These are phyloP conservation scores for Myopa testacea DNA, from an alignment of 2,888 invertebrate species.

Conservation along the genomic window DNA sequence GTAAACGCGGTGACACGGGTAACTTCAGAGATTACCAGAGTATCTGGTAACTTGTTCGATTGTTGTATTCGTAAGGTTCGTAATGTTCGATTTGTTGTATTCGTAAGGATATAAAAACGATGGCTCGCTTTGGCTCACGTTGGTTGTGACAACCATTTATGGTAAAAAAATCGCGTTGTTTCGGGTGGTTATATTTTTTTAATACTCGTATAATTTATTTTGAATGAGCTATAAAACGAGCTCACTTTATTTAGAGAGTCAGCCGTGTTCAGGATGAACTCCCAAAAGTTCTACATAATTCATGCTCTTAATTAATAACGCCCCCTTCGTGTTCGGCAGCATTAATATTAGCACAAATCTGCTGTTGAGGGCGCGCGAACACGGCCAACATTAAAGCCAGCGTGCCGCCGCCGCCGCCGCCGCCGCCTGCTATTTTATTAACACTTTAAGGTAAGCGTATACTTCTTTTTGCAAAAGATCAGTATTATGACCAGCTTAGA, in stretches of 20 bases:
- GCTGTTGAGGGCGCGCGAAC: constrained; percentile 47
- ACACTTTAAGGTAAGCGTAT: constrained; percentile 6
- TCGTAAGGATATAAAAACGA: not conserved
- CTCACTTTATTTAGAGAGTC: not conserved
- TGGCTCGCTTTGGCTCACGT: constrained; percentile 27
- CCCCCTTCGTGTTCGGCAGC: constrained; percentile 52
- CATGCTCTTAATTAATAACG: constrained; percentile 68
- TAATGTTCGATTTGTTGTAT: constrained; percentile 45
- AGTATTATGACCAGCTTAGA: not conserved
- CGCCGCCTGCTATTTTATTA: constrained; percentile 11
- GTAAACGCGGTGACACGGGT: constrained; percentile 3
- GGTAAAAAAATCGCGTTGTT: not conserved
- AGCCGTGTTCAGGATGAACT: constrained; percentile 39
- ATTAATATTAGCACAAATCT: constrained; percentile 47
- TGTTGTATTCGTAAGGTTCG: constrained; percentile 5
- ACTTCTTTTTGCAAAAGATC: not conserved
- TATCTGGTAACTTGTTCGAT: too few relatives aligned
- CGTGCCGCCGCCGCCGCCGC: constrained; percentile 22
- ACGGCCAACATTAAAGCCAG: constrained; percentile 54
- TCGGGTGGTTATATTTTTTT: not conserved
- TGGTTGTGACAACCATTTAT: not conserved
- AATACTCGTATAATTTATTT: not conserved
- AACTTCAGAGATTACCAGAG: not conserved
- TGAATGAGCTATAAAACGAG: not conserved
- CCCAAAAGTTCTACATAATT: constrained; percentile 56